Percentiles rank a stretch among this genome's conserved stretches.
Evolutionary conservation across 2,888 invertebrate species (phyloP).

Genomic region (Yponomeuta cagnagella): DNA sequence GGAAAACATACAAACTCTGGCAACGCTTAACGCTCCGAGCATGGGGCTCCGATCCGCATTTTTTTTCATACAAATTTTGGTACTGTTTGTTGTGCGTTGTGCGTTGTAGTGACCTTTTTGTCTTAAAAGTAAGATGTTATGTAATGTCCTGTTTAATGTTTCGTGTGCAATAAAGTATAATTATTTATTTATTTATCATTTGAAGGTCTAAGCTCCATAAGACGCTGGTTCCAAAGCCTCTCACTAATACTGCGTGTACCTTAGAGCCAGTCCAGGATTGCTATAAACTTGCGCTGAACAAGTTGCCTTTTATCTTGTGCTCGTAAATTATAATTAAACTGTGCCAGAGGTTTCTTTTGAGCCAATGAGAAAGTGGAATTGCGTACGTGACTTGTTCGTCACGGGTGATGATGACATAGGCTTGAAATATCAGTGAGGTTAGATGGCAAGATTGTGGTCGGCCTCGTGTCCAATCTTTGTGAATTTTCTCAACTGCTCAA

Average conservation of each 20-base stretch:
- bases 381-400: background rate
- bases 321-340: conserved; percentile 21
- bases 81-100: no score
- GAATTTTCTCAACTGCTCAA: background rate
- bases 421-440: background rate
- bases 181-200: no score
- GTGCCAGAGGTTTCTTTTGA: conserved; percentile 2
- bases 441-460: background rate
- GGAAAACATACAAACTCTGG: no score
- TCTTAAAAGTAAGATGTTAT: no score
- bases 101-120: no score
- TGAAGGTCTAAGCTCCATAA: background rate
- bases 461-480: background rate
- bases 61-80: no score
- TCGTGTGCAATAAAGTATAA: no score
- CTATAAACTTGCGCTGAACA: conserved; percentile 14
- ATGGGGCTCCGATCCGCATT: no score
- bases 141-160: no score
- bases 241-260: background rate
- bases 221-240: background rate
- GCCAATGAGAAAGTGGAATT: background rate
- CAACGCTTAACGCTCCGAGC: no score
- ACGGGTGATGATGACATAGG: background rate
- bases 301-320: conserved; percentile 13
- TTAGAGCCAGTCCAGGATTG: conserved; percentile 15